Conservation (phyloP, 2,888 invertebrate genomes). For the Epinotia brunnichana region DNA sequence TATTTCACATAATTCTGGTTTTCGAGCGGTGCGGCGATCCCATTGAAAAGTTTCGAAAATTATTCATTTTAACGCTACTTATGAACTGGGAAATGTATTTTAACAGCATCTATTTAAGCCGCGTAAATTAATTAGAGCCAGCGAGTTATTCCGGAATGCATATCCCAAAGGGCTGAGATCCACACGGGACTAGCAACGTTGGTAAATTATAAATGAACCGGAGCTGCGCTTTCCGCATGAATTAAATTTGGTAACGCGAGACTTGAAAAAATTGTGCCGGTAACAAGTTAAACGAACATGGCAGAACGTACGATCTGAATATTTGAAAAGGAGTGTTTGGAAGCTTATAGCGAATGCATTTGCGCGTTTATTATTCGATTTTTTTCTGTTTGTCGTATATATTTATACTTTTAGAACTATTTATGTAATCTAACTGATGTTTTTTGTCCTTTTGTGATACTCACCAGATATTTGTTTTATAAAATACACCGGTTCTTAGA, state of each 20-base stretch:
- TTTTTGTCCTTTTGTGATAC: too few relatives aligned
- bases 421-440: too few relatives aligned
- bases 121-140: constrained; percentile 35
- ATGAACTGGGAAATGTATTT: constrained; percentile 14
- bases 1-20: not conserved
- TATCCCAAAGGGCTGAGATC: constrained; percentile 44
- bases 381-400: too few relatives aligned
- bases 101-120: constrained; percentile 18
- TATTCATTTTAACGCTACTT: not conserved
- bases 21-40: not conserved
- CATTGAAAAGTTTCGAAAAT: constrained; percentile 1
- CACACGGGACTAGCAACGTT: constrained; percentile 45
- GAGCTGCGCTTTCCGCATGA: constrained; percentile 35
- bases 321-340: constrained; percentile 17
- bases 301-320: constrained; percentile 16
- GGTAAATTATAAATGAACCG: constrained; percentile 48
- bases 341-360: not conserved
- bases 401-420: too few relatives aligned
- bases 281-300: constrained; percentile 6
- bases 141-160: constrained; percentile 43
- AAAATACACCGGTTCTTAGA: too few relatives aligned
- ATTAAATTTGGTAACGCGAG: constrained; percentile 33
- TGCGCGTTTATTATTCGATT: too few relatives aligned
- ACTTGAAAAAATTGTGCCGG: constrained; percentile 32
- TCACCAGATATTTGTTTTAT: too few relatives aligned